Evolutionary conservation across 2,888 invertebrate genomes (phyloP).

Genomic region (Drosophila leonis): DNA sequence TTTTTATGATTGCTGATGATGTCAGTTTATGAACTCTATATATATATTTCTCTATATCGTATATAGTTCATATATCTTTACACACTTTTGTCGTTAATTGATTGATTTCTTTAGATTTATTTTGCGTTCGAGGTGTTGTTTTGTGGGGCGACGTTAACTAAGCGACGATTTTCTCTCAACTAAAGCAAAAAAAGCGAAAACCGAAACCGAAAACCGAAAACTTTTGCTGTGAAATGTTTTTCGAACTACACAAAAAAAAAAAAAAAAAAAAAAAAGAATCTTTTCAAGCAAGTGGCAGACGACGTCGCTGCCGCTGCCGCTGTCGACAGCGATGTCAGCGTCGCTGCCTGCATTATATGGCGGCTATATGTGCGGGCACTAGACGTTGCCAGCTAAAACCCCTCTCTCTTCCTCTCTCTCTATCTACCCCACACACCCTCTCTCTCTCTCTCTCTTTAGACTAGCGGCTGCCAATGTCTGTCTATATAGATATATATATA

Average conservation of each 20-base stretch:
- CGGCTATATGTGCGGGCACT: conserved; percentile 53
- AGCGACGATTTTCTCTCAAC: conserved; percentile 86
- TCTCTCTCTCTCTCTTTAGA: background rate
- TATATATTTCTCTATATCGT: conserved; percentile 10
- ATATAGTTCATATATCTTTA: conserved; percentile 25
- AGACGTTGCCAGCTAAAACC: conserved; percentile 33
- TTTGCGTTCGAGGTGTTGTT: conserved; percentile 47
- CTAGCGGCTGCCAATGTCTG: conserved; percentile 65
- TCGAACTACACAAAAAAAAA: conserved; percentile 49
- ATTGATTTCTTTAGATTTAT: conserved; percentile 22
- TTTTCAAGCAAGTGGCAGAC: conserved; percentile 61
- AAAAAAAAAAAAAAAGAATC: conserved; percentile 31
- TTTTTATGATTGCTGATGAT: conserved; percentile 33
- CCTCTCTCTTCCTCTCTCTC: background rate
- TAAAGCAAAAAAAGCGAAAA: conserved; percentile 81
- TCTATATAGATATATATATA: conserved; percentile 4
- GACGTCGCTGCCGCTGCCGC: conserved; percentile 10
- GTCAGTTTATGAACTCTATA: conserved; percentile 39
- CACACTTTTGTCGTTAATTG: conserved; percentile 56
- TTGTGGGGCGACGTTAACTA: conserved; percentile 84
- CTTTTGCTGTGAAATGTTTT: conserved; percentile 70
- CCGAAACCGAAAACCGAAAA: conserved; percentile 75
- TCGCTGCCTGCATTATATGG: conserved; percentile 64
- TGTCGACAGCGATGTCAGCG: conserved; percentile 17
- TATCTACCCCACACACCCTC: background rate